Percentiles rank a stretch among this genome's conserved stretches.
These are phyloP conservation scores for Ceraclea dissimilis DNA, from an alignment of 2,888 invertebrate species.

Conservation along the genomic window DNA sequence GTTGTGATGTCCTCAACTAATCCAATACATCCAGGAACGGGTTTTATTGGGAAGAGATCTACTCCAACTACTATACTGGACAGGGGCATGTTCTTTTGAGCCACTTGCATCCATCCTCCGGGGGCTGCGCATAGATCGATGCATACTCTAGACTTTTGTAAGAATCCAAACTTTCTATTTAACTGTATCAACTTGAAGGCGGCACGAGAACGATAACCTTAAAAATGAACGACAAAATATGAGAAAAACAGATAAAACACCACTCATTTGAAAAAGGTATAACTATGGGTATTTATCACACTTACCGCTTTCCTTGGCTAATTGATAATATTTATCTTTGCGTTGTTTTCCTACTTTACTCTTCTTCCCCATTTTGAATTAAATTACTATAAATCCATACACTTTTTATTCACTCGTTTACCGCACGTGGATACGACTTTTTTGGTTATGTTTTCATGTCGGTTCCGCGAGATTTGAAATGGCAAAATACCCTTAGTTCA, in stretches of 20 bases:
- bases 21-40: constrained; percentile 84
- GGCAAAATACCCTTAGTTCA: too few relatives aligned
- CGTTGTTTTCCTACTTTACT: constrained; percentile 95
- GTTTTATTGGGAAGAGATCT: constrained; percentile 89
- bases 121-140: constrained; percentile 99
- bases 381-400: neutral
- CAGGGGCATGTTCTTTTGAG: constrained; percentile 94
- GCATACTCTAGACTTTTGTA: constrained; percentile 92
- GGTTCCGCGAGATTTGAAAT: too few relatives aligned
- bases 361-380: constrained; percentile 79
- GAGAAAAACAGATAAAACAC: neutral
- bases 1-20: constrained; percentile 95
- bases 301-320: constrained; percentile 96
- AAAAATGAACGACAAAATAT: constrained; percentile 9
- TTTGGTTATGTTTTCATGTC: constrained; percentile 3
- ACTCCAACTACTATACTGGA: constrained; percentile 93
- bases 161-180: constrained; percentile 93
- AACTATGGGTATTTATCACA: neutral
- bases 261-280: neutral
- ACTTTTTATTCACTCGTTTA: neutral
- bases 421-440: constrained; percentile 5
- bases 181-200: constrained; percentile 99
- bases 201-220: constrained; percentile 94
- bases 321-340: constrained; percentile 95
- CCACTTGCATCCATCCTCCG: constrained; percentile 99